These are phyloP conservation scores for Leptogaster cylindrica DNA, from an alignment of 2,888 invertebrate species.

Conservation along the genomic window DNA sequence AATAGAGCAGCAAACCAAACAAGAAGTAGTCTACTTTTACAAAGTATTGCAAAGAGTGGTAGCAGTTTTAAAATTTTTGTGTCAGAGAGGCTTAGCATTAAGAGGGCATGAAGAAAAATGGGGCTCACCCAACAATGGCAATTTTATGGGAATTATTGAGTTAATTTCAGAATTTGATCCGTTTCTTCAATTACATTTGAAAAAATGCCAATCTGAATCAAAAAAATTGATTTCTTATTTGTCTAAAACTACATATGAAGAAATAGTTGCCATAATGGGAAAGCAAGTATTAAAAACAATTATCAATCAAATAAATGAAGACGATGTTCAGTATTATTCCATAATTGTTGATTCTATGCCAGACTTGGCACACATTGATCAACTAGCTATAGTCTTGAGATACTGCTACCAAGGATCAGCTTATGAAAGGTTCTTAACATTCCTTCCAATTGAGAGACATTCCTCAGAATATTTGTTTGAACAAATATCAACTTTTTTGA, in stretches of 20 bases:
- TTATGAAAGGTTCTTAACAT: conserved; percentile 42
- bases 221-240: conserved; percentile 41
- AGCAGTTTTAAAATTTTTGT: conserved; percentile 40
- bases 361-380: conserved; percentile 42
- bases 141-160: conserved; percentile 43
- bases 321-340: not conserved
- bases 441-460: conserved; percentile 48
- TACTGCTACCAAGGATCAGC: conserved; percentile 33
- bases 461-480: conserved; percentile 47
- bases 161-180: conserved; percentile 32
- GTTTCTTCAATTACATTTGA: conserved; percentile 37
- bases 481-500: conserved; percentile 45
- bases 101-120: conserved; percentile 42
- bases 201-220: conserved; percentile 44
- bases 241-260: not conserved
- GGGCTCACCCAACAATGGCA: conserved; percentile 41
- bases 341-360: not conserved
- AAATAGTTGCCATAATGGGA: not conserved
- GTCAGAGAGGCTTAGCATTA: conserved; percentile 41
- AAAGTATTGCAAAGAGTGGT: conserved; percentile 15
- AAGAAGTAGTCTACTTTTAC: conserved; percentile 43
- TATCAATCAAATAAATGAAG: not conserved
- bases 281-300: not conserved
- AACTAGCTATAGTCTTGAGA: conserved; percentile 44
- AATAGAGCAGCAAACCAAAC: conserved; percentile 37